Evolutionary conservation across 2,113 vertebrate genomes (phyloP).

Genomic region (Sturnira hondurensis): DNA sequence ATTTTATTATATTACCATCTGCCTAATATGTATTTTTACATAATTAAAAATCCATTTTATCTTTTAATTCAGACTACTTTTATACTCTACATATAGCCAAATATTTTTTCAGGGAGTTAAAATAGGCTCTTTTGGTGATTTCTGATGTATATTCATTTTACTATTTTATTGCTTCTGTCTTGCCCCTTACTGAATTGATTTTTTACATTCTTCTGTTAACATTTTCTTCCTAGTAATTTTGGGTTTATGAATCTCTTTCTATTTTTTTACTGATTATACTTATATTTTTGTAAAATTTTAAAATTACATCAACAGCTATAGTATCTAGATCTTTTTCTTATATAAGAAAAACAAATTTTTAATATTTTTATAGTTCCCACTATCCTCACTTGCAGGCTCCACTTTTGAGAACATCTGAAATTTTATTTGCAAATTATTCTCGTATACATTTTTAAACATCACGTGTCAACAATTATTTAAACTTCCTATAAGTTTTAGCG

Average conservation of each 20-base stretch:
- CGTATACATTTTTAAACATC: constrained; percentile 42
- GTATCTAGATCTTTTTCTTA: background rate
- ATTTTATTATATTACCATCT: background rate
- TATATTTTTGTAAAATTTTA: background rate
- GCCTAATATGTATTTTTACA: background rate
- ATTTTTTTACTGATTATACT: background rate
- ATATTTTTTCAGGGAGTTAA: background rate
- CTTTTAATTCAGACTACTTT: background rate
- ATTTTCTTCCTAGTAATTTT: background rate
- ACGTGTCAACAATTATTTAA: constrained; percentile 39
- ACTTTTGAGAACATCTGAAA: constrained; percentile 47
- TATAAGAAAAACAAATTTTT: background rate
- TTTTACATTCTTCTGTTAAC: background rate
- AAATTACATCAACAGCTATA: background rate
- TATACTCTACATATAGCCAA: background rate
- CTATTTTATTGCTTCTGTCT: background rate
- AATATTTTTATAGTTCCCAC: background rate
- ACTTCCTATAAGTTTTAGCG: constrained; percentile 28
- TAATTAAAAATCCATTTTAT: background rate
- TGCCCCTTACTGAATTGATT: background rate
- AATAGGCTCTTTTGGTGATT: background rate
- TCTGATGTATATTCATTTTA: background rate
- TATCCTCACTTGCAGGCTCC: background rate
- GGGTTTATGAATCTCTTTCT: background rate
- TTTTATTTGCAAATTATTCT: constrained; percentile 42